A percentile compares a stretch with the other conserved stretches of the same genome.
Evolutionary conservation across 2,113 vertebrate genomes (phyloP).

Genomic region (Megalops atlanticus): DNA sequence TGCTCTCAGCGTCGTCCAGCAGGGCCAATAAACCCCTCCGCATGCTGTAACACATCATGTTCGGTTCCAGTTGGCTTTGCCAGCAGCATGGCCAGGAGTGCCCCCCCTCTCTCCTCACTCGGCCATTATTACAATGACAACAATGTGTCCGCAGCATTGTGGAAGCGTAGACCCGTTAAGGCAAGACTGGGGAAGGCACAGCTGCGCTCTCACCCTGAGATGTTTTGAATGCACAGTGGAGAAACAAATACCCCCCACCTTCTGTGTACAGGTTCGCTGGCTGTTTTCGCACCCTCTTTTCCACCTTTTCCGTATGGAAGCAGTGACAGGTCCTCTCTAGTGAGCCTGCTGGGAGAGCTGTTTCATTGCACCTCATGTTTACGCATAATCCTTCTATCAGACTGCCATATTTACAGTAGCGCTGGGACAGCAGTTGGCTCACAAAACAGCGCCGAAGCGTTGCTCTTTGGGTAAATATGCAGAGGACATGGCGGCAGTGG

Average conservation of each 20-base stretch:
- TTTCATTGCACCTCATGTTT: not conserved
- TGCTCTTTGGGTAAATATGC: not conserved
- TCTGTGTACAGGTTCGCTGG: too few species aligned
- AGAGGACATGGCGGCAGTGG: not conserved
- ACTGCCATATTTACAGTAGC: conserved; percentile 3
- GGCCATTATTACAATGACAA: too few species aligned
- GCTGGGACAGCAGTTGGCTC: not conserved
- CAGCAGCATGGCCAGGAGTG: not conserved
- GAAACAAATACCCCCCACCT: too few species aligned
- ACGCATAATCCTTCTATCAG: not conserved
- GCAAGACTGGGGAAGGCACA: too few species aligned
- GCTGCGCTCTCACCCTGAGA: too few species aligned
- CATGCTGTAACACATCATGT: not conserved
- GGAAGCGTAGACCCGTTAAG: too few species aligned
- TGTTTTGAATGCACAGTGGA: too few species aligned
- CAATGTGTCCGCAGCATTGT: too few species aligned
- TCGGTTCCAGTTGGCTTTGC: not conserved
- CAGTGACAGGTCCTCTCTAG: not conserved
- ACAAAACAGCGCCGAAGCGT: not conserved
- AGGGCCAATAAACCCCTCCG: not conserved
- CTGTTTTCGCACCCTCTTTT: too few species aligned
- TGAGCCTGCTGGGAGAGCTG: not conserved
- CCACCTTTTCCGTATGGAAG: not conserved
- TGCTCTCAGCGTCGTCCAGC: not conserved
- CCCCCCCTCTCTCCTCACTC: not conserved